These are phyloP conservation scores for Rhipidura dahli DNA, from an alignment of 2,113 vertebrate genomes.

Conservation along the genomic window DNA sequence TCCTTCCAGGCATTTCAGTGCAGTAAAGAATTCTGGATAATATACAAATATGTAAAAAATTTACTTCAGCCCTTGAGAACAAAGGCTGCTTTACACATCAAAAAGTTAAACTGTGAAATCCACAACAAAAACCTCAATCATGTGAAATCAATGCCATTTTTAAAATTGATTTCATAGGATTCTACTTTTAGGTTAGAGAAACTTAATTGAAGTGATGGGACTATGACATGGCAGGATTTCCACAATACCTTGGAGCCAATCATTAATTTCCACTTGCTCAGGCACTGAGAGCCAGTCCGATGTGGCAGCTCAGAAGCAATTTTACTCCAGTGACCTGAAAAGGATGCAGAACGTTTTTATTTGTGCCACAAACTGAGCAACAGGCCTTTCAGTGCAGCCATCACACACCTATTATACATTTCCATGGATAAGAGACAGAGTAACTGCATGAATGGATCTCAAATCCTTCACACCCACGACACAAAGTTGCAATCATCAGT, in stretches of 20 bases:
- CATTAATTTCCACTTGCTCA: conserved; percentile 83
- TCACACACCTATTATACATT: background rate
- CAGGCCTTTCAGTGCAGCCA: background rate
- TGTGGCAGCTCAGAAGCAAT: conserved; percentile 86
- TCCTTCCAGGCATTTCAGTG: background rate
- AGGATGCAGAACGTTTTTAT: background rate
- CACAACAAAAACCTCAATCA: background rate
- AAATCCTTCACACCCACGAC: background rate
- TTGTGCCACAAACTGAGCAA: background rate
- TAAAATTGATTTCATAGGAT: background rate
- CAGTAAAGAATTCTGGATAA: background rate
- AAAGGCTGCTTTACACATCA: background rate
- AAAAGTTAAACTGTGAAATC: background rate
- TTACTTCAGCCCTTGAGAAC: background rate
- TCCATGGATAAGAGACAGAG: background rate
- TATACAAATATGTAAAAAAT: background rate
- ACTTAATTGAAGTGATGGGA: background rate
- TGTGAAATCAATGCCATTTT: background rate
- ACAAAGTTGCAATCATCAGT: background rate
- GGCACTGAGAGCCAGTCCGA: conserved; percentile 81
- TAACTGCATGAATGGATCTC: background rate
- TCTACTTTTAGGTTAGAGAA: background rate
- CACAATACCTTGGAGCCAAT: conserved; percentile 51
- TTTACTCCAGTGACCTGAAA: conserved; percentile 86
- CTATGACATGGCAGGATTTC: background rate